Percentiles rank a stretch among this genome's conserved stretches.
Evolutionary conservation across 2,113 vertebrate genomes (phyloP).

Genomic region (Macheiramphus alcinus): DNA sequence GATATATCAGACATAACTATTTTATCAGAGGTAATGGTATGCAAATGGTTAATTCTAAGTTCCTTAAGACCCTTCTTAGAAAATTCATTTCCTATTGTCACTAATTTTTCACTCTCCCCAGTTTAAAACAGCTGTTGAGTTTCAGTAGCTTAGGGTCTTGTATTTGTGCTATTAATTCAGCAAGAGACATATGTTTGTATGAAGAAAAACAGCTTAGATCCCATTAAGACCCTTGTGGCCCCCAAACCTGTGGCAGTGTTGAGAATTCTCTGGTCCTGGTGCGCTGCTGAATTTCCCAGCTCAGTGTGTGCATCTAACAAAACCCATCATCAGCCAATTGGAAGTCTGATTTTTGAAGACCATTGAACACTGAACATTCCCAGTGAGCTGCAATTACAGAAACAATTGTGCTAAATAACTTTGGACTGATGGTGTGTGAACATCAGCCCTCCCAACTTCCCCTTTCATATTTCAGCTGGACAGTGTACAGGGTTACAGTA

Average conservation of each 20-base stretch:
- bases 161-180: neutral
- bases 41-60: neutral
- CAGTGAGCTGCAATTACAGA: constrained; percentile 49
- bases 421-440: constrained; percentile 46
- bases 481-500: neutral
- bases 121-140: neutral
- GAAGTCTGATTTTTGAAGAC: constrained; percentile 50
- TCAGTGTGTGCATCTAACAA: neutral
- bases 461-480: neutral
- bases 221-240: neutral
- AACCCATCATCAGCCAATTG: constrained; percentile 29
- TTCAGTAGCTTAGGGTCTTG: neutral
- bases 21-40: neutral
- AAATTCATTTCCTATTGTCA: neutral
- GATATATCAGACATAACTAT: neutral
- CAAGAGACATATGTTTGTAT: neutral
- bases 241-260: neutral
- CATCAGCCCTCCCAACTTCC: neutral
- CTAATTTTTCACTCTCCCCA: neutral
- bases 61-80: neutral
- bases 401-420: constrained; percentile 63
- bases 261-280: neutral
- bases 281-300: neutral
- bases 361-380: constrained; percentile 41
- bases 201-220: neutral